Base-by-base conservation (phyloP, 2,888 invertebrate genomes). In the Apotomis betuletana region DNA sequence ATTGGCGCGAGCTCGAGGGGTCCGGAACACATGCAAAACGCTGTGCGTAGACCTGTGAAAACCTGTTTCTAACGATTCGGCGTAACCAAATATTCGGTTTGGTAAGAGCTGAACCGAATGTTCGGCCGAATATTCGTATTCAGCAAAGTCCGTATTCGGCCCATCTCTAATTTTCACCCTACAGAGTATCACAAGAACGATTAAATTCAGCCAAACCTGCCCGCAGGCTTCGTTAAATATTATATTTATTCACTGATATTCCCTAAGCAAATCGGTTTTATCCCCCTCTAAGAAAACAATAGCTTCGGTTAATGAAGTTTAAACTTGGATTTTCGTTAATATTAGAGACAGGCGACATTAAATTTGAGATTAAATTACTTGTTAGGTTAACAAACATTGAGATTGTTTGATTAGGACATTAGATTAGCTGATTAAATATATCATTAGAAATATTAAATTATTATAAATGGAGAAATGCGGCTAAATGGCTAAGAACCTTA, bases 171-270 rank as follows among this genome's bases (percentile, higher is more conserved):
- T 60, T 70, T 70, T 44, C 51, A 8, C 68, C 58, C 58, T 63
- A 58, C 51, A 63, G 41, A 58, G 52, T n/a, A n/a, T 54, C 38
- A 64, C 41, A 59, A 51, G 44, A 59, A 59, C 64, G 64, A 46
- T 59, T 70, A 60, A 59, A 51, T 49, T 70, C 15, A 27, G 49
- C 9, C 36, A 54, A 70, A 46, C 10, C 36, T 60, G 9, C 12
- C 64, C 64, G 58, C 38, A 46, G 55, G 70, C 58, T 44, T 62
- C 41, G 55, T 65, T 54, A 44, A 54, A 59, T 60, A 59, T 60
- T 69, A 55, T 49, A 51, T 60, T 67, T 46, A 65, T 67, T 58
- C 52, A 59, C 52, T 41, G 60, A 59, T 52, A 60, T 67, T 60
- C 15, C 38, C 44, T 52, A 51, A 36, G 44, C 49, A 49, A 58